Base-by-base conservation (phyloP, 1,140 invertebrate genomes). In the Lycorma delicatula region DNA sequence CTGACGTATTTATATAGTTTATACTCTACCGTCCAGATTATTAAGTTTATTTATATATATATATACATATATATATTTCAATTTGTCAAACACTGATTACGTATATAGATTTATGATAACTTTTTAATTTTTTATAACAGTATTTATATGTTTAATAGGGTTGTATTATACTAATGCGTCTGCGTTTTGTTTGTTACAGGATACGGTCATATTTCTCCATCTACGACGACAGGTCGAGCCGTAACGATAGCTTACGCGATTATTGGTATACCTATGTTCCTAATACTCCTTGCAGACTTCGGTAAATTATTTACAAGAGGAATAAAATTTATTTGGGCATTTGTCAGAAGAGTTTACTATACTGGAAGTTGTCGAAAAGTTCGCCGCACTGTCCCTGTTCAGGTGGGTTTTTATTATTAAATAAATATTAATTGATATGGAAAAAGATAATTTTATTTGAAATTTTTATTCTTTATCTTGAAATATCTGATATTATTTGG, bases 251-350 rank as follows among this genome's bases (percentile, higher is more conserved):
- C 93, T 6, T 98, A 98, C 67, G 91, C 94, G 3, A 84, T 95
- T 47, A 85, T 98, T 56, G 96, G 95, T 6, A 98, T 98, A 61
- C 95, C 96, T 0, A 79, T 98, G 61, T 88, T 91, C 62, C 77
- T 98, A 28, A 91, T 94, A 52, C 82, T 94, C 1, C 68, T 95
- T 46, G 88, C 91, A n/a, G 92, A 96, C 75, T 89, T 93, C 66
- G 92, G 91, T 58, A 94, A 94, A 77, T 75, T 95, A 1, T 91
- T 94, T 67, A 94, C 91, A 1, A 81, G 93, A 63, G 81, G 86
- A 50, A 93, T 98, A 48, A 93, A 96, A 70, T 93, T 91, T 68
- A 75, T 93, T n/a, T 97, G 94, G 85, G 84, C 88, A 2, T 92
- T 87, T 67, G 86, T 95, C 1, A 78, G 92, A 41, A 79, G 91